Evolutionary conservation across 2,797 vertebrate genomes (phyloP), one percentile per base, ranked within the genome.

Genomic region (Phataginus tetradactyla): DNA sequence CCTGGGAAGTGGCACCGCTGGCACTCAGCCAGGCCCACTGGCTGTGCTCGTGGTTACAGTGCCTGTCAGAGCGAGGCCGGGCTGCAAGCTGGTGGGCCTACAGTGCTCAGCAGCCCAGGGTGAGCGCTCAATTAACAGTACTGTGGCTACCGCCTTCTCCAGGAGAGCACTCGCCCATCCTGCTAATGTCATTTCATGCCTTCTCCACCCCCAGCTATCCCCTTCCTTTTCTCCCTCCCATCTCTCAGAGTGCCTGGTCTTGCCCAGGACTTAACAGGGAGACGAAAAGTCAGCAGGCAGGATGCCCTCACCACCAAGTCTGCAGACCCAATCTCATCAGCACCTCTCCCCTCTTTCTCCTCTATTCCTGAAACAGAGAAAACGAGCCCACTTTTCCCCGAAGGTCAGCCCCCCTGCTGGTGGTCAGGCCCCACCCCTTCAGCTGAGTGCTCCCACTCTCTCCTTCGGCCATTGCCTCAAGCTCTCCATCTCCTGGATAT

Each of bases 61-160:
- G 51, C 37, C 15, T 29, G 23, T 45, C 27, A 39, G 21, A 64
- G 49, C 1, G 32, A 27, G 64, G 57, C 14, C 49, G 1, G 3
- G 3, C 20, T 14, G 7, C 20, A 57, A 79, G 37, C 23, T 1
- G 1, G 72, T 11, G 45, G 37, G 4, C 1, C 9, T 3, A 12
- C 20, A 55, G 71, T 5, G 57, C 27, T 42, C 1, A 4, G 45
- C 37, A 34, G 66, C 32, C n/a, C 18, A 8, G 32, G 4, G 8
- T 20, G 17, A 9, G 51, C 51, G 8, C 32, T 15, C 1, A 0
- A 25, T 8, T 18, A 57, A 59, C 64, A 14, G 17, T 3, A n/a
- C 83, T 25, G 2, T 12, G 74, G 57, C 7, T 11, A 14, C 37
- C 3, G 23, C 5, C 4, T 23, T 12, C n/a, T 51, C 64, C 4